These are phyloP conservation scores for Petrocephalus schoutedeni DNA, from an alignment of 2,797 vertebrate species.

Conservation along the genomic window DNA sequence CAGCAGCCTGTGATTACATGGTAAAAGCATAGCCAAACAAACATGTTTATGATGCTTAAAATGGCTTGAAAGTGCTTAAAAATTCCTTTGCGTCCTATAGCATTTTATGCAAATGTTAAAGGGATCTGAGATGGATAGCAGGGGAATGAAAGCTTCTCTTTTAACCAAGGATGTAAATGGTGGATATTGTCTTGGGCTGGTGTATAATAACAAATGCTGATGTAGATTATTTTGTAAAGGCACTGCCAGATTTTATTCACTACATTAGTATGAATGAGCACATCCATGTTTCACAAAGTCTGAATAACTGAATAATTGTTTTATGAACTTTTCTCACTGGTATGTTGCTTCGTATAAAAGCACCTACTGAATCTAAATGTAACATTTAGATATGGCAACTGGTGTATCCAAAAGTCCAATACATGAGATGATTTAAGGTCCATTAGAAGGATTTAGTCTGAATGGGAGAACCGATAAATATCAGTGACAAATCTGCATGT, in stretches of 20 bases:
- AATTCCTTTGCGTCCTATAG: not conserved
- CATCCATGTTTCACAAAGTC: not conserved
- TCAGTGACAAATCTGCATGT: not conserved
- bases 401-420: not conserved
- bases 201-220: not conserved
- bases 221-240: not conserved
- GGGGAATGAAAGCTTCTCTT: not conserved
- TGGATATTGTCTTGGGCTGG: not conserved
- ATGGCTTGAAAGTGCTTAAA: not conserved
- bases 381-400: not conserved
- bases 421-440: not conserved
- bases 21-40: not conserved
- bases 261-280: not conserved
- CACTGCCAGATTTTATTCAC: not conserved
- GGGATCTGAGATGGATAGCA: not conserved
- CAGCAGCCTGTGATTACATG: slow-evolving; percentile 15
- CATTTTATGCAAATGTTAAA: not conserved
- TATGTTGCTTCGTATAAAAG: not conserved
- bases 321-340: not conserved
- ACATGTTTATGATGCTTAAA: slow-evolving; percentile 15
- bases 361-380: not conserved
- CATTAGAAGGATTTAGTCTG: not conserved
- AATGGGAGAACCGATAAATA: not conserved
- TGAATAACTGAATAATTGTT: not conserved
- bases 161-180: not conserved